Base-by-base conservation (phyloP, 2,888 invertebrate genomes). In the Torymus auratus region DNA sequence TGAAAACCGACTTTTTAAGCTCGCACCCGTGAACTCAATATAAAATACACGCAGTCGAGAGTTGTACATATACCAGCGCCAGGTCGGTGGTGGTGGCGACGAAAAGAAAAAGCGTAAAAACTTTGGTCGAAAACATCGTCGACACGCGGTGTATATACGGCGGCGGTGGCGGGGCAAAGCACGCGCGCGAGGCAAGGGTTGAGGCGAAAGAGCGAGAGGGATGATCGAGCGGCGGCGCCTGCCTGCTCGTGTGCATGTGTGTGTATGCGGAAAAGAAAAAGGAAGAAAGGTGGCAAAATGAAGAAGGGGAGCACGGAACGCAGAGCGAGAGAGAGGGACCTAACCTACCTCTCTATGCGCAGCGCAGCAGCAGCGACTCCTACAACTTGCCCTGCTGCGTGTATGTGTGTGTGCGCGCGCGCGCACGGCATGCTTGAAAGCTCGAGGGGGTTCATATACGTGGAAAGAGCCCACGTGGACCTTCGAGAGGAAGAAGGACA, bases 401-500 rank as follows among this genome's bases (percentile, higher is more conserved):
- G 64, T 68, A 17, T 12, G 62, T 13, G 20, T 28, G 72, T n/a
- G 68, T 17, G 28, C 15, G 5, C 2, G 4, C 4, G 52, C 15
- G n/a, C 20, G 55, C 23, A 12, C 60, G 56, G 50, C 58, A 55
- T 60, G 78, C 78, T 78, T 70, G 70, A 80, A 75, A 80, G 71
- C 77, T 81, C 76, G 68, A 81, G 73, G 76, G 76, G 68, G 56
- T 75, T 80, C 20, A 11, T 80, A 87, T 85, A 87, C 86, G 86
- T 85, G 84, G 86, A 85, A 85, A 85, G 85, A 87, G 87, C 86
- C 86, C 89, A 87, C 88, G 88, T 87, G 87, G 87, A 88, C 87
- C 88, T 84, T 86, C 85, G 85, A 81, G 86, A 85, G 86, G 83
- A 88, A 88, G 86, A 87, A 88, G 88, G 89, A 89, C 86, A 84